phyloP scores from a whole-genome alignment of 2,797 vertebrate species.

The Netta rufina region DNA sequence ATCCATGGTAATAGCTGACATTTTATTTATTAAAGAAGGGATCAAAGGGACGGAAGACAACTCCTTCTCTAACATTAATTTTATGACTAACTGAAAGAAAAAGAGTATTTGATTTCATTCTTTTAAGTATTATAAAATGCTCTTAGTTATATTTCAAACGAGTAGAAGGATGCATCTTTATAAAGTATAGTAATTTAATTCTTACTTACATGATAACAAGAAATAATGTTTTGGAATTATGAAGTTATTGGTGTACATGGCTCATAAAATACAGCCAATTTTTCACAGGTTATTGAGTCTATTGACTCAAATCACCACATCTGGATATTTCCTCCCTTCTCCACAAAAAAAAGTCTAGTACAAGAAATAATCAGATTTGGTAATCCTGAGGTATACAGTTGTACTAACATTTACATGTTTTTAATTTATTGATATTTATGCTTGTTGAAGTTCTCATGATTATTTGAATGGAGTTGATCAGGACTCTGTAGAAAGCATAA shows the following conservation, averaged over 20 bases:
- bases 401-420: neutral
- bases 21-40: neutral
- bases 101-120: neutral
- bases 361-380: neutral
- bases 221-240: neutral
- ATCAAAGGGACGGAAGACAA: neutral
- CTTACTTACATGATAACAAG: neutral
- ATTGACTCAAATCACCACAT: neutral
- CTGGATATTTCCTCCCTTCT: neutral
- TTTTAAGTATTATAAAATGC: neutral
- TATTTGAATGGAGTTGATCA: neutral
- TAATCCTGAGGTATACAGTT: neutral
- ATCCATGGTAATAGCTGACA: constrained; percentile 65
- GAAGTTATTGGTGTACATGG: neutral
- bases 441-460: neutral
- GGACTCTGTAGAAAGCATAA: neutral
- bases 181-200: neutral
- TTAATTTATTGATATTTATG: neutral
- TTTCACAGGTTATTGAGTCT: neutral
- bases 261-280: neutral
- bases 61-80: neutral
- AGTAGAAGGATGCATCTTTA: neutral
- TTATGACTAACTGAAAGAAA: neutral
- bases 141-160: neutral
- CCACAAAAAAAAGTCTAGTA: neutral